Conservation (phyloP, 1,140 invertebrate genomes). For the Drosophila insularis region DNA sequence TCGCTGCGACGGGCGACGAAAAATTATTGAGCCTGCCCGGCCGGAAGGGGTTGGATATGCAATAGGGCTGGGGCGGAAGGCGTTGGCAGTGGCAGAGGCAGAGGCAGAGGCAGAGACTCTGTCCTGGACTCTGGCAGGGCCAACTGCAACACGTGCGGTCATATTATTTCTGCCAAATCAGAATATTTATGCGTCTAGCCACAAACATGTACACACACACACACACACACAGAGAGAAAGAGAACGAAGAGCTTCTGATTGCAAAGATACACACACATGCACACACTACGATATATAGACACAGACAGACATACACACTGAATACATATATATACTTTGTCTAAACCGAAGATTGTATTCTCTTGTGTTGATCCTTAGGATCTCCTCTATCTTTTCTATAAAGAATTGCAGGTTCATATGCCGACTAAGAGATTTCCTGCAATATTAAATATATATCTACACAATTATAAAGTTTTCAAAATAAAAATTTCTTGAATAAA, state of each 20-base stretch:
- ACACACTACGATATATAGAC: neutral
- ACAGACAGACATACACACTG: neutral
- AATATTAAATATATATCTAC: no score
- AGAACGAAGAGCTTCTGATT: neutral
- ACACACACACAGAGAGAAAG: neutral
- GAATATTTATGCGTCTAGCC: constrained; percentile 82
- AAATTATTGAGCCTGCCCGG: constrained; percentile 61
- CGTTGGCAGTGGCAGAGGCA: neutral
- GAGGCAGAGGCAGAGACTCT: neutral
- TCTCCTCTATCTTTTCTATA: no score
- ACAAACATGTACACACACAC: constrained; percentile 43
- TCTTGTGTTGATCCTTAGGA: neutral
- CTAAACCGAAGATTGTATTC: neutral
- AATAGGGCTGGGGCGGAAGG: neutral
- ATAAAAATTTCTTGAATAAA: no score
- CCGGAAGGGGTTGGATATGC: neutral
- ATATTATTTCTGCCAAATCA: constrained; percentile 81
- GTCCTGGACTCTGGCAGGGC: constrained; percentile 6
- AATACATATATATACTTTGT: neutral
- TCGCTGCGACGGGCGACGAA: constrained; percentile 6
- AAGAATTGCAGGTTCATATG: no score
- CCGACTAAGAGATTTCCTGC: no score
- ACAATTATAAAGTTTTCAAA: no score
- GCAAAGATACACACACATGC: neutral
- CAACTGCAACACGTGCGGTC: constrained; percentile 67